phyloP scores from a whole-genome alignment of 2,888 invertebrate species.

The Torymus auratus region DNA sequence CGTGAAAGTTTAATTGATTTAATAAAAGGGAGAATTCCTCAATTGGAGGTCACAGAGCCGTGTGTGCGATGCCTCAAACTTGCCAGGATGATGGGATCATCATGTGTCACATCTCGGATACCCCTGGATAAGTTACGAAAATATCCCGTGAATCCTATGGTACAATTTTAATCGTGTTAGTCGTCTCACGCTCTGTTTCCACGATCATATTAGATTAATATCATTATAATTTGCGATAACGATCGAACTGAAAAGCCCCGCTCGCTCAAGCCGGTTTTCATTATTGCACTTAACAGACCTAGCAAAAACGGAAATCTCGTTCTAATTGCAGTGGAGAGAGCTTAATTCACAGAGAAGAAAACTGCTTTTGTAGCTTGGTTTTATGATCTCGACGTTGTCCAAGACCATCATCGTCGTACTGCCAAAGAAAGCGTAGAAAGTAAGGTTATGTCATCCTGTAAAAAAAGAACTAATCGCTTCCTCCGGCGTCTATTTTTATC shows the following conservation, averaged over 20 bases:
- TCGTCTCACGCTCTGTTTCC: constrained; percentile 22
- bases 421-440: constrained; percentile 22
- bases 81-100: no score
- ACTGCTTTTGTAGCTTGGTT: neutral
- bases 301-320: constrained; percentile 19
- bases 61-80: no score
- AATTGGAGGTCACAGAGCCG: no score
- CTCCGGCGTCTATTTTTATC: neutral
- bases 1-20: constrained; percentile 14
- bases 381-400: neutral
- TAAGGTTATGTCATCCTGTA: constrained; percentile 22
- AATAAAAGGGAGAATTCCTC: neutral
- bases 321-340: constrained; percentile 17
- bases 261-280: constrained; percentile 2
- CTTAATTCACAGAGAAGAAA: constrained; percentile 8
- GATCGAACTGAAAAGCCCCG: constrained; percentile 5
- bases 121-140: no score
- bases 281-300: constrained; percentile 16
- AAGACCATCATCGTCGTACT: no score
- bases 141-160: no score
- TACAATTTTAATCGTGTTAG: neutral
- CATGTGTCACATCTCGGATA: no score
- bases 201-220: neutral
- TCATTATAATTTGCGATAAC: constrained; percentile 20
- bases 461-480: constrained; percentile 2